phyloP scores from a whole-genome alignment of 2,113 vertebrate genomes.

The Prochilodus magdalenae region DNA sequence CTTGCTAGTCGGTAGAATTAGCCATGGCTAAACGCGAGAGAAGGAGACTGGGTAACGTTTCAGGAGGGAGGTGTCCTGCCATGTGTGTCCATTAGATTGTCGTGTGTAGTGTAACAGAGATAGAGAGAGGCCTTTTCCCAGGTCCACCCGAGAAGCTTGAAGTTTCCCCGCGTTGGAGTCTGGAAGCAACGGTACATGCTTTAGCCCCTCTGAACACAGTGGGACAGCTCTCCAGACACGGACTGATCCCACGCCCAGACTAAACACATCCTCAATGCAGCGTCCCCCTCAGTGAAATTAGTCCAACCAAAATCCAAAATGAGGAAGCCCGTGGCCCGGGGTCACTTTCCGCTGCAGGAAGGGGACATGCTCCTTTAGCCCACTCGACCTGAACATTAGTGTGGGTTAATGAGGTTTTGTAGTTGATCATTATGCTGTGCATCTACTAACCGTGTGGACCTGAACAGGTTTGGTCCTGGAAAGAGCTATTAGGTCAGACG shows the following conservation, averaged over 20 bases:
- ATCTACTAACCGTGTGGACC: too few species aligned
- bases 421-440: not conserved
- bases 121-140: too few species aligned
- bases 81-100: too few species aligned
- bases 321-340: not conserved
- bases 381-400: not conserved
- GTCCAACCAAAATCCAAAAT: not conserved
- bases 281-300: not conserved
- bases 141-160: slow-evolving; percentile 16
- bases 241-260: not conserved
- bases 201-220: not conserved
- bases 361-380: not conserved
- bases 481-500: too few species aligned
- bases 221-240: not conserved
- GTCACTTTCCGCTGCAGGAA: not conserved
- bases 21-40: too few species aligned
- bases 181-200: not conserved
- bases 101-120: too few species aligned
- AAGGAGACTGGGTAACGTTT: too few species aligned
- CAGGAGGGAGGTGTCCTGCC: too few species aligned
- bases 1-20: too few species aligned
- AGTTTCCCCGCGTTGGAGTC: not conserved
- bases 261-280: not conserved
- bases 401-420: not conserved
- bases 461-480: too few species aligned